Evolutionary conservation across 2,797 vertebrate genomes (phyloP), one percentile per base, ranked within the genome.

Genomic region (Thaleichthys pacificus): DNA sequence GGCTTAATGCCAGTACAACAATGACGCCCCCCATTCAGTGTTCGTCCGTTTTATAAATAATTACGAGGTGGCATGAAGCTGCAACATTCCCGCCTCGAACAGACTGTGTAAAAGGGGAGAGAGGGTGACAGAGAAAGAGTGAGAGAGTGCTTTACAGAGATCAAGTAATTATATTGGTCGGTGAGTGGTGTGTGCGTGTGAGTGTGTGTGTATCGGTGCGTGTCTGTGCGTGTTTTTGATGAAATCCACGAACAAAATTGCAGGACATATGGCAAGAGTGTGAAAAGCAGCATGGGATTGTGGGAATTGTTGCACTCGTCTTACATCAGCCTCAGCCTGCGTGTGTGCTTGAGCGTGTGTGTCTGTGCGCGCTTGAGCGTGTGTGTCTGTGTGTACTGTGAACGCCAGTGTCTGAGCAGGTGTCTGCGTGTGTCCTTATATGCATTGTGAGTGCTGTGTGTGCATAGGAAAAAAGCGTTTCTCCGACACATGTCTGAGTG

Each of bases 241-340:
- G 74, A 71, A 78, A 88, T 79, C 87, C 86, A 90, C 84, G 85
- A 82, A 84, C 86, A 89, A 89, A 91, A 91, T 82, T 89, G 83
- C 77, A 79, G 89, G 89, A 88, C 85, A 86, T 75, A 83, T 70
- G 75, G 81, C 77, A 83, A 74, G 82, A 85, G 83, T 77, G 77
- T 81, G 81, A 84, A 82, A 83, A 89, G 89, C 85, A 79, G 81
- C 77, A 71, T 80, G 77, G 82, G 80, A 79, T 79, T 84, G 70
- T 79, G 80, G 77, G 72, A 81, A 77, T 82, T 85, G 75, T 94
- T 93, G 89, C 92, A 76, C 72, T 54, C 7, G 82, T 82, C 89
- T 94, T 93, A 89, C 93, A 93, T 93, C 92, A 94, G 89, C 90
- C 79, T 32, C 72, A 69, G 77, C 80, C 78, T 85, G 81, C 60